Percentiles rank a stretch among this genome's conserved stretches.
These are phyloP conservation scores for Andrena cerasifolii DNA, from an alignment of 1,140 invertebrate species.

Conservation along the genomic window DNA sequence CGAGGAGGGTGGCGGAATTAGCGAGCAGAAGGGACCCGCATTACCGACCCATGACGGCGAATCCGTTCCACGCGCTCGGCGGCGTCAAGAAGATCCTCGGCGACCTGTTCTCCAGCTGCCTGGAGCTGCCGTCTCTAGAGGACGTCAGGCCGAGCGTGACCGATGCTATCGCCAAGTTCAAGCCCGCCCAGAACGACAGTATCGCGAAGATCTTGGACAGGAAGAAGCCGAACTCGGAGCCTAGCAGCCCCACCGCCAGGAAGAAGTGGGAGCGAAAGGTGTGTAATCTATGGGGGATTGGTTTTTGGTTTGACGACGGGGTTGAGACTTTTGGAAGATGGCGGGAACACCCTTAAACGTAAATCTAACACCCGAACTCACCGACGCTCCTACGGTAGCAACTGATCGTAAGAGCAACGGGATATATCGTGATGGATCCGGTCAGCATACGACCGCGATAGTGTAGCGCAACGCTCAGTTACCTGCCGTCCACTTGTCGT, in stretches of 20 bases:
- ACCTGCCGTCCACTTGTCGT: no score
- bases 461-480: no score
- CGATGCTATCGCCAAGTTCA: conserved; percentile 74
- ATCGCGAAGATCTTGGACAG: conserved; percentile 79
- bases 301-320: no score
- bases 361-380: no score
- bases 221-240: conserved; percentile 79
- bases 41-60: conserved; percentile 87
- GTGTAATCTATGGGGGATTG: neutral
- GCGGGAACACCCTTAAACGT: no score
- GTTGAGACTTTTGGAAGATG: no score
- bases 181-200: conserved; percentile 77
- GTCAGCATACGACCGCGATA: no score
- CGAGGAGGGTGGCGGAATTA: conserved; percentile 86
- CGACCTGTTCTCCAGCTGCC: conserved; percentile 89
- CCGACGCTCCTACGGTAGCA: no score
- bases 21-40: conserved; percentile 92
- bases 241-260: conserved; percentile 79
- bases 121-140: conserved; percentile 87
- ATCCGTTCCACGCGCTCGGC: conserved; percentile 88
- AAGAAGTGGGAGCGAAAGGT: conserved; percentile 82
- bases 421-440: no score
- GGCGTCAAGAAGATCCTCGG: conserved; percentile 91
- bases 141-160: conserved; percentile 74
- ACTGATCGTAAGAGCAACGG: no score